phyloP scores from a whole-genome alignment of 2,888 invertebrate genomes.

The Euproctis similis region DNA sequence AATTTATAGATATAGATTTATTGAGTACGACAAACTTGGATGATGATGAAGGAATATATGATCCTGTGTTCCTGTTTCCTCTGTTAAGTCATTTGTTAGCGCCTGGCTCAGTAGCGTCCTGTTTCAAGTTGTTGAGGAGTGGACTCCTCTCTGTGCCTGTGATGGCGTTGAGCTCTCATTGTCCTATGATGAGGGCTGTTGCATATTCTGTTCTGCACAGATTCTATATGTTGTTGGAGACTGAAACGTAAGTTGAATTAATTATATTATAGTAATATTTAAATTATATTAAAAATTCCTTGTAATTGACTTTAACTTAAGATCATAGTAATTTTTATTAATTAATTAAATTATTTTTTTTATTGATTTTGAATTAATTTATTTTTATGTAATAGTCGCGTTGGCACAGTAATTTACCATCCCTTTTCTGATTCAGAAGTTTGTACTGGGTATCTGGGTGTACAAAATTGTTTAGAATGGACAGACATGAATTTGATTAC shows the following conservation, averaged over 20 bases:
- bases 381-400: too few species aligned
- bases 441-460: too few species aligned
- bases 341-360: too few species aligned
- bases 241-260: constrained; percentile 78
- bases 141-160: constrained; percentile 83
- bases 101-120: constrained; percentile 83
- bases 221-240: constrained; percentile 84
- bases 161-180: constrained; percentile 81
- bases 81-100: constrained; percentile 83
- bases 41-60: constrained; percentile 77
- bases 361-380: too few species aligned
- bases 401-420: too few species aligned
- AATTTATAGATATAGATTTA: constrained; percentile 31
- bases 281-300: too few species aligned
- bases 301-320: too few species aligned
- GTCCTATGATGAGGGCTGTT: constrained; percentile 79
- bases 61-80: constrained; percentile 88
- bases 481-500: too few species aligned
- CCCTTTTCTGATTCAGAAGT: too few species aligned
- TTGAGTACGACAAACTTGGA: constrained; percentile 34
- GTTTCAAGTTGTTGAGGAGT: constrained; percentile 80
- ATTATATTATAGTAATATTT: too few species aligned
- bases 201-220: constrained; percentile 84
- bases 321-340: too few species aligned
- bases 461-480: too few species aligned